Evolutionary conservation across 2,888 invertebrate genomes (phyloP), one percentile per base, ranked within the genome.

Genomic region (Carterocephalus palaemon): DNA sequence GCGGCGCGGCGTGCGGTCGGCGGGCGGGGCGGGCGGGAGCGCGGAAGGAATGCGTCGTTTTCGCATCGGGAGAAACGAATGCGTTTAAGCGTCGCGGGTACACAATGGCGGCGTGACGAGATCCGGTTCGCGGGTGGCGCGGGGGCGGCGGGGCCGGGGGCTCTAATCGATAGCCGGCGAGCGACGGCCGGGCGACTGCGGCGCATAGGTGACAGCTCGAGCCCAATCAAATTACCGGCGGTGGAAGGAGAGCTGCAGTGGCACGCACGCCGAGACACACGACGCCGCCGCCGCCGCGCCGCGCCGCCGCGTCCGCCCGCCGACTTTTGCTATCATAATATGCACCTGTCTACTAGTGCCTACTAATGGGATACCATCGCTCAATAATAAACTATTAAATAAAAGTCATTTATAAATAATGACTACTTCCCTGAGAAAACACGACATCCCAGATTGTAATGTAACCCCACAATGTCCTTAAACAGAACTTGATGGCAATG

Each of bases 1-100:
- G 63, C 54, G 55, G 54, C 46, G 51, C 64, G 66, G 67, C 58
- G 39, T 51, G 54, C 47, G 55, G 56, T 48, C 47, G 51, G 43
- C 45, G 62, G 59, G 73, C 64, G 72, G 71, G 75, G 75, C 62
- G 69, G 73, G 72, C 67, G 76, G 75, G 75, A 76, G 83, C 77
- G 81, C 81, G 85, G 85, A 85, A 85, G 85, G 85, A 85, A 85
- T 85, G 85, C 85, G 85, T 85, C 85, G 85, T 85, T 85, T 85
- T 86, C 85, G 85, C 85, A 86, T 85, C 84, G 84, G 85, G 85
- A 86, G 85, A 86, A 86, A 85, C 85, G 85, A 86, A 86, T 86
- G 85, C 85, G 85, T 84, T 84, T 84, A 85, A 85, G 85, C 84
- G 82, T 84, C 85, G 85, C 84, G 84, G 81, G 83, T 84, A 85